Percentiles rank a stretch among this genome's conserved stretches.
Conservation (phyloP, 1,140 invertebrate genomes). For the Triops longicaudatus region DNA sequence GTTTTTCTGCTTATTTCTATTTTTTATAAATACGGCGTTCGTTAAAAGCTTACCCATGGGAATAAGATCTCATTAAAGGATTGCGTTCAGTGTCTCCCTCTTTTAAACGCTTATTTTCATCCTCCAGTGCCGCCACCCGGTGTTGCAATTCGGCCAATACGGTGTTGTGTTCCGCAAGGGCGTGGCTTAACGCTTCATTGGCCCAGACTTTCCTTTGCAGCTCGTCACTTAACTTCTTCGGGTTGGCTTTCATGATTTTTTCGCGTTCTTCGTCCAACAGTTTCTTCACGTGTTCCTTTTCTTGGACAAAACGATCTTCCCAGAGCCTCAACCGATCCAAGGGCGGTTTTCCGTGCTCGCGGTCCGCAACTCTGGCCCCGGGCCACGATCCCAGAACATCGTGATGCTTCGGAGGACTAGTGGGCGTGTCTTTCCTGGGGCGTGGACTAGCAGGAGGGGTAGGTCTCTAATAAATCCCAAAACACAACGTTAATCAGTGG, state of each 20-base stretch:
- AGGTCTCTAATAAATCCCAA: neutral
- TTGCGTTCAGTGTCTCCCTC: neutral
- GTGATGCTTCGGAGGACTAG: neutral
- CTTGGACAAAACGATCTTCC: conserved; percentile 11
- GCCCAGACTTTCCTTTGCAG: neutral
- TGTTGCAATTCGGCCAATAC: neutral
- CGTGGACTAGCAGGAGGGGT: conserved; percentile 20
- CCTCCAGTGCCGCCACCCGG: conserved; percentile 19
- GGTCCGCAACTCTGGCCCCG: neutral
- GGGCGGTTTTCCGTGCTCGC: neutral
- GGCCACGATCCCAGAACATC: neutral
- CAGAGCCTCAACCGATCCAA: neutral
- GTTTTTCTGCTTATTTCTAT: too few relatives aligned
- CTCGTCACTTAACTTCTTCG: neutral
- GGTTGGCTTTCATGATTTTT: conserved; percentile 13
- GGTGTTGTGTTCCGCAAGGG: neutral
- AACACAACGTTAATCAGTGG: too few relatives aligned
- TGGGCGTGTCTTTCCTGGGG: conserved; percentile 9
- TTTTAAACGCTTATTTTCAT: neutral
- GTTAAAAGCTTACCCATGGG: neutral
- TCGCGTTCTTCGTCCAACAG: conserved; percentile 16
- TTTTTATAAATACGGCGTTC: too few relatives aligned
- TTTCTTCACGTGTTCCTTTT: neutral
- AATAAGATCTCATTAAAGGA: conserved; percentile 13
- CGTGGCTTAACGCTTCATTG: conserved; percentile 19